These are phyloP conservation scores for Ceryle rudis DNA, from an alignment of 2,797 vertebrate genomes.

Conservation along the genomic window DNA sequence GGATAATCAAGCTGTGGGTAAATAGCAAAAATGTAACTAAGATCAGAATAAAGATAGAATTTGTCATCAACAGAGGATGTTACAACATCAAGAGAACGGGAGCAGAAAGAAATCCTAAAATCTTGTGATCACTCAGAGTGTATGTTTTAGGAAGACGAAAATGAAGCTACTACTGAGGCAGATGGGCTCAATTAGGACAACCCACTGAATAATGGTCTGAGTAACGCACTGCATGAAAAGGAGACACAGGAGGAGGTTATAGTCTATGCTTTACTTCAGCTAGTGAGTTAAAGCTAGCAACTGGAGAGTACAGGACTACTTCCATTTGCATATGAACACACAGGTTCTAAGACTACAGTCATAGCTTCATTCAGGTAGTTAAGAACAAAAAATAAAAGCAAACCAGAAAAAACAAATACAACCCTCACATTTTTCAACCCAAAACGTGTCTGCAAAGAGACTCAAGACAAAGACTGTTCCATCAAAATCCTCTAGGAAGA, in stretches of 20 bases:
- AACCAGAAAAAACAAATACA: not conserved
- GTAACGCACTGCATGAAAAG: not conserved
- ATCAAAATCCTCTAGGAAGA: not conserved
- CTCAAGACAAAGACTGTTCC: not conserved
- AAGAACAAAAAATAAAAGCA: not conserved
- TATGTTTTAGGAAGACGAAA: not conserved
- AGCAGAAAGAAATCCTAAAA: not conserved
- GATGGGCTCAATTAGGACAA: not conserved
- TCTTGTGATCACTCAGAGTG: not conserved
- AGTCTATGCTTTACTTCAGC: not conserved
- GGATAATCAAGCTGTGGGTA: not conserved
- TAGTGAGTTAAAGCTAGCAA: not conserved
- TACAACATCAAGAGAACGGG: not conserved
- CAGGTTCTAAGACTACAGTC: not conserved
- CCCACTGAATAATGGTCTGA: not conserved
- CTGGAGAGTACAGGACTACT: not conserved
- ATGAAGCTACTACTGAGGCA: not conserved
- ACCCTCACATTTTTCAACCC: not conserved
- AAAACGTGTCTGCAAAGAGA: not conserved
- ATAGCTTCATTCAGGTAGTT: not conserved
- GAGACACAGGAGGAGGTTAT: not conserved
- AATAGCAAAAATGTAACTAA: not conserved
- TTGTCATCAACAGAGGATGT: not conserved
- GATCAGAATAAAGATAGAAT: not conserved
- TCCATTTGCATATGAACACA: not conserved